Evolutionary conservation across 2,797 vertebrate genomes (phyloP).

Genomic region (Rhinophrynus dorsalis): DNA sequence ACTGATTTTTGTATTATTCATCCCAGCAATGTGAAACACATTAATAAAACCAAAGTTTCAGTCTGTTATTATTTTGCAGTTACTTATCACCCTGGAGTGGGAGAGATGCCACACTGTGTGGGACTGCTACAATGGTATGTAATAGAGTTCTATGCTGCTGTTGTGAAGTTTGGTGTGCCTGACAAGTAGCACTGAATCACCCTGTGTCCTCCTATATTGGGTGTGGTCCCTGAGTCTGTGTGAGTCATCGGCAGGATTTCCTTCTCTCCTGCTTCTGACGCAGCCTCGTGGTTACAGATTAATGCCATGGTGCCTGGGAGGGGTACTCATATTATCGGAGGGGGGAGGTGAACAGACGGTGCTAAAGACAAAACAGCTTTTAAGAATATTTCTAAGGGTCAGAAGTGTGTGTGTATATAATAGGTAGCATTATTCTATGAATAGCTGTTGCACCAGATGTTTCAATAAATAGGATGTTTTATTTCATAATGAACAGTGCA

Average conservation of each 20-base stretch:
- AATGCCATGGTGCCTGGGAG: constrained; percentile 2
- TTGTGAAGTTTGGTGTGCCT: background rate
- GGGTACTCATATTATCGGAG: background rate
- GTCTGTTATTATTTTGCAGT: too few relatives aligned
- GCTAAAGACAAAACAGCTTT: background rate
- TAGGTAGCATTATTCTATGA: too few relatives aligned
- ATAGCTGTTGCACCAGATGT: too few relatives aligned
- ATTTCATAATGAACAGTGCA: too few relatives aligned
- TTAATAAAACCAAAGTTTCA: too few relatives aligned
- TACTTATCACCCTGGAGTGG: too few relatives aligned
- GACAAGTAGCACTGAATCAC: background rate
- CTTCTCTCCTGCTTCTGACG: constrained; percentile 25
- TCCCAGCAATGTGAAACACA: too few relatives aligned
- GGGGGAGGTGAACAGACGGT: background rate
- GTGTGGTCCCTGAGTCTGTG: constrained; percentile 27
- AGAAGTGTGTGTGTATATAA: too few relatives aligned
- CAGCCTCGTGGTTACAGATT: constrained; percentile 31
- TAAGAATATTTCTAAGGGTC: too few relatives aligned
- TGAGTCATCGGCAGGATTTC: constrained; percentile 39
- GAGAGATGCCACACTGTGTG: background rate
- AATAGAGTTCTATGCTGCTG: background rate
- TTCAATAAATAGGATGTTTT: too few relatives aligned
- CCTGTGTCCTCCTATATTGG: constrained; percentile 4
- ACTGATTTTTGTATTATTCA: too few relatives aligned
- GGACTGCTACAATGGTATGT: background rate